Base-by-base conservation (phyloP, 1,140 invertebrate genomes). In the Muscidifurax raptorellus region DNA sequence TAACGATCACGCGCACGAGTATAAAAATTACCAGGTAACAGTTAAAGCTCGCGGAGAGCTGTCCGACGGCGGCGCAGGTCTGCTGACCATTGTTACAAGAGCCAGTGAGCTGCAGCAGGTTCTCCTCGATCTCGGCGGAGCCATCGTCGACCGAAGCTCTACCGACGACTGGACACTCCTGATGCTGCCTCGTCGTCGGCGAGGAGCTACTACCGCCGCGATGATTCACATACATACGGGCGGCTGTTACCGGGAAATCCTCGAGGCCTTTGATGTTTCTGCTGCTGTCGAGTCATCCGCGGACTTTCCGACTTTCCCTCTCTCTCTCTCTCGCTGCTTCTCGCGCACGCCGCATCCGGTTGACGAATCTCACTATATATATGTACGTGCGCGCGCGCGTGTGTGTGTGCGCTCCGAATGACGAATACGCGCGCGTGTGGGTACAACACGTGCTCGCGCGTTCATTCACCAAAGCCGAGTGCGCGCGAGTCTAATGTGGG, bases 281-380 rank as follows among this genome's bases (percentile, higher is more conserved):
- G 13, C 47, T 52, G 13, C 47, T 52, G 13, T 52, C 77, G 77
- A 32, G 59, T 79, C 77, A 79, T 79, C 30, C 77, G 64, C 59
- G 77, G 77, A 79, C 77, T 79, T 79, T 79, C 77, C 77, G 66
- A 71, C 79, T 80, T 80, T 71, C 64, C 59, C 76, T 64, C 76
- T 40, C 72, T 44, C 72, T 32, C 74, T 7, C 36, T 0, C 71
- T 25, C n/a, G 32, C 15, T n/a, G n/a, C n/a, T n/a, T 15, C 25
- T 32, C 74, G 22, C 36, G 3, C 71, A 7, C 71, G n/a, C n/a
- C 74, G n/a, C 74, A 76, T 76, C 74, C 74, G 74, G 74, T 52
- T 47, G 36, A 76, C 74, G 74, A 27, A 13, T 47, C 30, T 76
- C 52, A 7, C 52, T 0, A n/a, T n/a, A n/a, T n/a, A n/a, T n/a